Percentiles rank a stretch among this genome's conserved stretches.
Evolutionary conservation across 2,888 invertebrate species (phyloP).

Genomic region (Cryptocephalus moraei): DNA sequence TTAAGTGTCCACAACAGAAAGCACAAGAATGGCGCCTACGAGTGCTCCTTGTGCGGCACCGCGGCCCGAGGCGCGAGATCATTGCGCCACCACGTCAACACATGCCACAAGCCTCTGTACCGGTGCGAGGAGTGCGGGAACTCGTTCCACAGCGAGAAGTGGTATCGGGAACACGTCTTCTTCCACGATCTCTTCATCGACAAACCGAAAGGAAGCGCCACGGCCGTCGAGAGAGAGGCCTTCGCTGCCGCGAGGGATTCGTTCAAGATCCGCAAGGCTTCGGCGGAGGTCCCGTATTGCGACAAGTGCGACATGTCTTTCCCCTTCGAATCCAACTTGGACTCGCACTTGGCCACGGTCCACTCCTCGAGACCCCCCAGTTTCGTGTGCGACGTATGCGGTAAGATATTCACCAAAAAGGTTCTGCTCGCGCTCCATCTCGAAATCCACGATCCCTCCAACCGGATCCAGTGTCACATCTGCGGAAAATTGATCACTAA

Average conservation of each 20-base stretch:
- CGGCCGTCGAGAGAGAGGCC: too few species aligned
- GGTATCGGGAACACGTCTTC: slow-evolving; percentile 14
- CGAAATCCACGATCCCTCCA: slow-evolving; percentile 34
- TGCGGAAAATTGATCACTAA: slow-evolving; percentile 19
- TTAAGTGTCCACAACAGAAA: too few species aligned
- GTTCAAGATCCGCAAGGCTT: too few species aligned
- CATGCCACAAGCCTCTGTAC: too few species aligned
- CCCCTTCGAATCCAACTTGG: slow-evolving; percentile 42
- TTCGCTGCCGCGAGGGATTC: too few species aligned
- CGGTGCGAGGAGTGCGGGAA: slow-evolving; percentile 15
- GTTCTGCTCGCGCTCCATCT: slow-evolving; percentile 42
- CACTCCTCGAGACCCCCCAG: slow-evolving; percentile 23
- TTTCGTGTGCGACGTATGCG: slow-evolving; percentile 9
- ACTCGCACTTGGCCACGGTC: slow-evolving; percentile 15
- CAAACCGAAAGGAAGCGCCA: too few species aligned
- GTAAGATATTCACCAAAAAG: slow-evolving; percentile 38
- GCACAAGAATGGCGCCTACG: too few species aligned
- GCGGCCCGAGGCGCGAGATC: too few species aligned
- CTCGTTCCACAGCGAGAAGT: slow-evolving; percentile 15
- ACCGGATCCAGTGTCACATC: slow-evolving; percentile 27
- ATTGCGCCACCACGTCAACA: too few species aligned
- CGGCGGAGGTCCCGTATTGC: too few species aligned
- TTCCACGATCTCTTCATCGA: slow-evolving; percentile 8
- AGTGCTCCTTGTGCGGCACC: too few species aligned
- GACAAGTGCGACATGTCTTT: slow-evolving; percentile 47